Evolutionary conservation across 2,797 vertebrate genomes (phyloP).

Genomic region (Agapornis canus): DNA sequence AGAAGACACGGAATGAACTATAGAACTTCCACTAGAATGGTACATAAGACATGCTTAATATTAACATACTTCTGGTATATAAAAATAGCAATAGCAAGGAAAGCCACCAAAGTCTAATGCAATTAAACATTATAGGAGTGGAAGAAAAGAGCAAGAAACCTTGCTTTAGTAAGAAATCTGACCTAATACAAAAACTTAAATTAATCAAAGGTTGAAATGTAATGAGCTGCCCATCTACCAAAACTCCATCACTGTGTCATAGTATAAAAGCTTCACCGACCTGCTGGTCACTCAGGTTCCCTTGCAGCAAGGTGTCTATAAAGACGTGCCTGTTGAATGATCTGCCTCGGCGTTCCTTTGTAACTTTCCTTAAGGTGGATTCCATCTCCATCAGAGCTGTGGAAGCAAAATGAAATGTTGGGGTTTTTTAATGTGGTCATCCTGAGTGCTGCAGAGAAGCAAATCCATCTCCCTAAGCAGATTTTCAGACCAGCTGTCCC

Average conservation of each 20-base stretch:
- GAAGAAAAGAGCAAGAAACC: background rate
- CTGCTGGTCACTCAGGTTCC: slow-evolving; percentile 90
- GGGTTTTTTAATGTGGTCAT: slow-evolving; percentile 25
- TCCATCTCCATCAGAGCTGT: slow-evolving; percentile 91
- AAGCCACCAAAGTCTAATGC: background rate
- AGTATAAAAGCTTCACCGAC: slow-evolving; percentile 70
- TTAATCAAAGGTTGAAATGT: slow-evolving; percentile 2
- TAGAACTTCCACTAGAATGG: slow-evolving; percentile 4
- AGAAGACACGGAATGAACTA: background rate
- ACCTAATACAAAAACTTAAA: background rate
- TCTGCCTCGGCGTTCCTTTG: slow-evolving; percentile 84
- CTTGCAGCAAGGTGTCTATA: slow-evolving; percentile 88
- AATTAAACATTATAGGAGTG: background rate
- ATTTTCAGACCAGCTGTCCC: slow-evolving; percentile 54
- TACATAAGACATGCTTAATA: background rate
- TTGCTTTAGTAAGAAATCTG: background rate
- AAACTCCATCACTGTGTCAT: background rate
- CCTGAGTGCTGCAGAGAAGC: slow-evolving; percentile 1
- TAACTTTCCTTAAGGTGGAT: slow-evolving; percentile 84
- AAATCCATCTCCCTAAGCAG: slow-evolving; percentile 10
- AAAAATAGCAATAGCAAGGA: slow-evolving; percentile 13
- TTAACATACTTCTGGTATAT: background rate
- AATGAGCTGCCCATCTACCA: background rate
- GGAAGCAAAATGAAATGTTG: slow-evolving; percentile 30
- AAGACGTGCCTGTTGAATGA: slow-evolving; percentile 79